phyloP scores from a whole-genome alignment of 2,113 vertebrate genomes.

The Neopipo cinnamomea region DNA sequence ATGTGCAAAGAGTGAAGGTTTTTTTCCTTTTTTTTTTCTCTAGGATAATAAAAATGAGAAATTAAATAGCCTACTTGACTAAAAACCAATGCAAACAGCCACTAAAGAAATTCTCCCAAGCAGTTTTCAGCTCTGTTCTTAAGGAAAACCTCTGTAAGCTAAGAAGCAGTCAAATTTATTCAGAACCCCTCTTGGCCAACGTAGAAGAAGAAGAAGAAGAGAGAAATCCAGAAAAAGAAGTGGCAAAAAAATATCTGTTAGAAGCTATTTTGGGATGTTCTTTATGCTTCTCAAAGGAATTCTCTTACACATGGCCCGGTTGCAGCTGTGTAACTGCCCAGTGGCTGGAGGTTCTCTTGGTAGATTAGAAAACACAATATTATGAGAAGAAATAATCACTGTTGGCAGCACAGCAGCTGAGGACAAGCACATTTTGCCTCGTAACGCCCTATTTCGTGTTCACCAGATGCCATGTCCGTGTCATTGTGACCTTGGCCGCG shows the following conservation, averaged over 20 bases:
- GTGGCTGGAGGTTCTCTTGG: not conserved
- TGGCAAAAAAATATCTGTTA: not conserved
- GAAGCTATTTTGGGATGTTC: not conserved
- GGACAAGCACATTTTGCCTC: not conserved
- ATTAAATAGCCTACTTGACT: not conserved
- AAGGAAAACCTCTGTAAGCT: not conserved
- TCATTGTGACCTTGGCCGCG: not conserved
- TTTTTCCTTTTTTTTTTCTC: too few relatives aligned
- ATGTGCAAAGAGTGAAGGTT: not conserved
- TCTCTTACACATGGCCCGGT: not conserved
- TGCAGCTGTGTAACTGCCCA: not conserved
- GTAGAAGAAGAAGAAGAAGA: not conserved
- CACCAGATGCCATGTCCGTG: not conserved
- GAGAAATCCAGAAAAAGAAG: not conserved
- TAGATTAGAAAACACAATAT: not conserved
- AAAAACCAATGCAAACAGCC: not conserved
- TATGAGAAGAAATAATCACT: not conserved
- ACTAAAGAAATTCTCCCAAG: not conserved
- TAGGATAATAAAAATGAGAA: not conserved
- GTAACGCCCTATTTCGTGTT: not conserved
- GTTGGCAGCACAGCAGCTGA: conserved; percentile 9
- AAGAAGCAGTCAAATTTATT: not conserved
- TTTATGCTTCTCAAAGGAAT: conserved; percentile 9
- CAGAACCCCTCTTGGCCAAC: not conserved
- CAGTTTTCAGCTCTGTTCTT: not conserved